A percentile compares a stretch with the other conserved stretches of the same genome.
Conservation (phyloP, 2,888 invertebrate genomes). For the Rambutsinella grinnellia region DNA sequence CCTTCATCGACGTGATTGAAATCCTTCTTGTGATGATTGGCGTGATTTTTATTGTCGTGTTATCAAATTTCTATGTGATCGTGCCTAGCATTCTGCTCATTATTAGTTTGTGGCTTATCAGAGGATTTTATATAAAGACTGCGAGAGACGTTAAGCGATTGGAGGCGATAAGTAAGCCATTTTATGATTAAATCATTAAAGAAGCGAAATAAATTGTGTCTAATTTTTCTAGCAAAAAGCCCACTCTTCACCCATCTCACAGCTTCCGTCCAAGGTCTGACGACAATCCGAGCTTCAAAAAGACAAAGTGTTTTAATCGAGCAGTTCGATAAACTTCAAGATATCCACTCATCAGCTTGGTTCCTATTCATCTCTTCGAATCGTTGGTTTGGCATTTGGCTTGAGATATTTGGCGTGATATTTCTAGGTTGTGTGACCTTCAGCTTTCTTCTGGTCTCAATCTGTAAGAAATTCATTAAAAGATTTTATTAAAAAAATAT, state of each 20-base stretch:
- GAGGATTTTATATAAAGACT: conserved; percentile 46
- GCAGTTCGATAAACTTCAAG: conserved; percentile 80
- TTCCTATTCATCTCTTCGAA: conserved; percentile 90
- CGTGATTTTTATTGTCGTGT: conserved; percentile 70
- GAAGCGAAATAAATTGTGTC: not conserved
- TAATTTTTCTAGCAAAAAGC: conserved; percentile 79
- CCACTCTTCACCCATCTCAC: conserved; percentile 94
- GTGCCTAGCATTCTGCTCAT: conserved; percentile 33
- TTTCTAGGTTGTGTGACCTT: conserved; percentile 90
- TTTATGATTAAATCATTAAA: too few species aligned
- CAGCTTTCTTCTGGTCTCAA: conserved; percentile 78
- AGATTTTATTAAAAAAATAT: not conserved
- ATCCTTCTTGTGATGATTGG: conserved; percentile 77
- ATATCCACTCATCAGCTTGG: conserved; percentile 88
- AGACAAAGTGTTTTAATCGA: conserved; percentile 82
- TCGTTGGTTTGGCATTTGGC: conserved; percentile 93
- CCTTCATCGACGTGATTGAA: conserved; percentile 67
- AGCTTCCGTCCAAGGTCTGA: conserved; percentile 88
- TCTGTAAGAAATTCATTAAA: conserved; percentile 71
- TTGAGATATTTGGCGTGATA: conserved; percentile 89
- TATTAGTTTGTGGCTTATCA: conserved; percentile 24
- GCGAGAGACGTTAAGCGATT: conserved; percentile 46
- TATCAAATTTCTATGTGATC: conserved; percentile 68
- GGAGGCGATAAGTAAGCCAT: conserved; percentile 44
- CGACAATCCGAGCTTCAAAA: conserved; percentile 90